Base-by-base conservation (phyloP, 2,113 vertebrate species). In the Protobothrops mucrosquamatus region DNA sequence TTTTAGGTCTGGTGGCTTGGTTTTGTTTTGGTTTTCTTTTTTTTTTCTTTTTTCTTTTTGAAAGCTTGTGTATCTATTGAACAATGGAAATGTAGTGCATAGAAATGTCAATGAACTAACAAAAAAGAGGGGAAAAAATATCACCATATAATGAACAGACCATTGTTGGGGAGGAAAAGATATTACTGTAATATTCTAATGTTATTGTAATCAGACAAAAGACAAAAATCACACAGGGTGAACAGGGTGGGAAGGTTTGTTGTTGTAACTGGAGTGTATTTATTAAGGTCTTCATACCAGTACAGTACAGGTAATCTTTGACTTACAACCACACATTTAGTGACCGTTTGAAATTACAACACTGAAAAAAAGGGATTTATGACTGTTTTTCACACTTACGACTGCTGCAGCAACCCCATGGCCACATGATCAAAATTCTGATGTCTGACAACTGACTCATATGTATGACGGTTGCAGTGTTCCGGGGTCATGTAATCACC, bases 121-220 rank as follows among this genome's bases (percentile, higher is more conserved):
- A 24, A 89, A 91, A 91, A 94, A 39, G 93, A 91, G n/a, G n/a
- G n/a, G 57, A 26, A 3, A 89, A 94, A 23, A 26, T 26, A 46
- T 23, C 24, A 24, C 12, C 51, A 48, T 24, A 14, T 51, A 86
- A 51, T 86, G 46, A 46, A 24, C 43, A 86, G 10, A 51, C 11
- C 85, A 29, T 6, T 86, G 43, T 26, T 86, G 85, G 24, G 85
- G 43, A 6, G 85, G 85, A 26, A 24, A 48, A 46, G 23, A 23
- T 86, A 43, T 51, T 48, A 51, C 1, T 48, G 11, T 64, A 64
- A 64, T 64, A 64, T 29, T 29, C 26, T n/a, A 64, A 23, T 86
- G 85, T 86, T 48, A 51, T 2, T 48, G 4, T 48, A 86, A 51
- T 86, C 85, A 48, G 24, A 51, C 1, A 86, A 48, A 48, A 24